Evolutionary conservation across 2,113 vertebrate species (phyloP), one percentile per base, ranked within the genome.

Genomic region (Varanus komodoensis): DNA sequence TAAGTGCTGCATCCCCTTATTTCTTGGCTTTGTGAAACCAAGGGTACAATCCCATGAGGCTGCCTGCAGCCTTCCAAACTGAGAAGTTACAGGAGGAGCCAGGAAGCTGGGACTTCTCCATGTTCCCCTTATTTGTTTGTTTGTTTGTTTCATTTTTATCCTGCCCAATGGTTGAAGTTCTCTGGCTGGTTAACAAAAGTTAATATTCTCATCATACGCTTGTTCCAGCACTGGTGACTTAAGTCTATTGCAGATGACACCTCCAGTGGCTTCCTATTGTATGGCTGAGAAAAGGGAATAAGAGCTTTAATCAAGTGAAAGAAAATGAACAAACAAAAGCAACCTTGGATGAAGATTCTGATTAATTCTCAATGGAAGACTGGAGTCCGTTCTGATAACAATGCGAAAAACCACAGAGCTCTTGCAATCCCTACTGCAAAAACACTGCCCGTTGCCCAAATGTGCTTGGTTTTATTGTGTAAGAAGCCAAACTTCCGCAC

Each of bases 321-420:
- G 92, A 34, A 92, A 95, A 94, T 84, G 89, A 90, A 95, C 91
- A 90, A 94, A 93, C 89, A 83, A 87, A 93, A 95, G 89, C 93
- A 93, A 94, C 93, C 92, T 95, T 85, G 96, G 96, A 94, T 95
- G 93, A 97, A 96, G 96, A 96, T 96, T 98, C 97, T 95, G 90
- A 95, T 97, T 95, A 95, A 96, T 97, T 95, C 96, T 97, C 96
- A 96, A 93, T 98, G 97, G 98, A 98, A 98, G 97, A 98, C 98
- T 97, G 94, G 94, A 97, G 96, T 98, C 97, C 95, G 97, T 98
- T 98, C 94, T 96, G 95, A 88, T 94, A 96, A 92, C 88, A 88
- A 95, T 34, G 94, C 97, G 97, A 97, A 97, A 96, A 87, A 94
- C 96, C 96, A 96, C 82, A 1, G 94, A 94, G 93, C 96, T 95